Evolutionary conservation across 2,888 invertebrate species (phyloP).

Genomic region (Phaonia tiefii): DNA sequence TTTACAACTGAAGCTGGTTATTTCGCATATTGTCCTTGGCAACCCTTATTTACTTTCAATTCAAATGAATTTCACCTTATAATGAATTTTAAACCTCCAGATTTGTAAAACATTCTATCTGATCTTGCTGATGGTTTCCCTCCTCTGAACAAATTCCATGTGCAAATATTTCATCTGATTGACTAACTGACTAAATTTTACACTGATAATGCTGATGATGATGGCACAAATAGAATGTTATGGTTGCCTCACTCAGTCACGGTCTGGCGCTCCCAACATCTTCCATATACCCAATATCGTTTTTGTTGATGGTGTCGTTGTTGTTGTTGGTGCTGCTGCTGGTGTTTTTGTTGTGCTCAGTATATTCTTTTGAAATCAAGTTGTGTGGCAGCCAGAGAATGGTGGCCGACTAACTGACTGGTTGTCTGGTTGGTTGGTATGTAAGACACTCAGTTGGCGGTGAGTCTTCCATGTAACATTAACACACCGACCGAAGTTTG

Average conservation of each 20-base stretch:
- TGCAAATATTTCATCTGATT: background rate
- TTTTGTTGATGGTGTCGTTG: slow-evolving; percentile 4
- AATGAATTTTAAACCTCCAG: too few relatives aligned
- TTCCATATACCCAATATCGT: background rate
- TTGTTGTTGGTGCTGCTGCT: too few relatives aligned
- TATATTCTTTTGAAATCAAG: slow-evolving; percentile 1
- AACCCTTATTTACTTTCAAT: too few relatives aligned
- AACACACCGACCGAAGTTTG: slow-evolving; percentile 36
- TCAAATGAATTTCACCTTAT: too few relatives aligned
- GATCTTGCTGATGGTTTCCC: background rate
- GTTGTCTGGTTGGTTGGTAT: background rate
- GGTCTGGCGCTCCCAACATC: slow-evolving; percentile 4
- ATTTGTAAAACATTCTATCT: background rate
- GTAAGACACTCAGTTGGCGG: background rate
- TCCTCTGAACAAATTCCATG: background rate
- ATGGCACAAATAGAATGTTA: slow-evolving; percentile 6
- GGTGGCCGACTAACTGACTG: background rate
- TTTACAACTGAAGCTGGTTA: too few relatives aligned
- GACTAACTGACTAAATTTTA: background rate
- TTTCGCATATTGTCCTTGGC: too few relatives aligned
- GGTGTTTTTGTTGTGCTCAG: slow-evolving; percentile 14
- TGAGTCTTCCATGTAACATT: slow-evolving; percentile 24
- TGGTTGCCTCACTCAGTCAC: slow-evolving; percentile 18
- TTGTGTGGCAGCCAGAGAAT: background rate
- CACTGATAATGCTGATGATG: too few relatives aligned